These are phyloP conservation scores for Kuschelorhynchus macadamiae DNA, from an alignment of 2,888 invertebrate genomes.

Conservation along the genomic window DNA sequence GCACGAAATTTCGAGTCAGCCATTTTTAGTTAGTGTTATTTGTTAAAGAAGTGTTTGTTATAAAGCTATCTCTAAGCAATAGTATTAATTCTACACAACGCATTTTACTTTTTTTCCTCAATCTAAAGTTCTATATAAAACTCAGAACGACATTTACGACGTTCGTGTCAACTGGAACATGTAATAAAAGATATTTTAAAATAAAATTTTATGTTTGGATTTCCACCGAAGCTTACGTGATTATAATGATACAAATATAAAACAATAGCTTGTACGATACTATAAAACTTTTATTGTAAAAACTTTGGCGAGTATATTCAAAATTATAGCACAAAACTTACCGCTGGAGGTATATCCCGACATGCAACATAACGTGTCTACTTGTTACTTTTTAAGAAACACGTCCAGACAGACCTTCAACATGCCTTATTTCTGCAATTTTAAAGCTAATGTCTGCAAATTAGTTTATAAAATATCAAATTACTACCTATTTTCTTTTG, in stretches of 20 bases:
- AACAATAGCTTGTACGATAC: slow-evolving; percentile 33
- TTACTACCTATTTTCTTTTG: too few species aligned
- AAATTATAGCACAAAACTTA: slow-evolving; percentile 38
- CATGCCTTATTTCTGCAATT: too few species aligned
- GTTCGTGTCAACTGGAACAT: slow-evolving; percentile 32
- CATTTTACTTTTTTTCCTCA: slow-evolving; percentile 18
- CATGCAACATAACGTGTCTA: slow-evolving; percentile 46
- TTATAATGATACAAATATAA: slow-evolving; percentile 45
- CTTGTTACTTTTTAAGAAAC: slow-evolving; percentile 19
- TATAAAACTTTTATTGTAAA: slow-evolving; percentile 43
- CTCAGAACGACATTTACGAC: slow-evolving; percentile 17
- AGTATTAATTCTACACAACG: slow-evolving; percentile 1
- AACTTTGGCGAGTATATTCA: slow-evolving; percentile 44
- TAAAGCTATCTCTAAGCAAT: too few species aligned
- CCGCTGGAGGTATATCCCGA: slow-evolving; percentile 27
- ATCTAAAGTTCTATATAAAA: background rate
- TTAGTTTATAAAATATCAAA: too few species aligned
- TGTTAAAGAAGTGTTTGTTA: too few species aligned
- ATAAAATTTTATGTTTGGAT: slow-evolving; percentile 31
- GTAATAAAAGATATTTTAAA: slow-evolving; percentile 35
- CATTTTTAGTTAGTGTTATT: too few species aligned
- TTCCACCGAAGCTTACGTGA: slow-evolving; percentile 37
- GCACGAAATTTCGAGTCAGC: too few species aligned
- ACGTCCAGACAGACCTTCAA: too few species aligned
- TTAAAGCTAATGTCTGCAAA: too few species aligned